phyloP scores from a whole-genome alignment of 2,888 invertebrate species.

The Catocala fraxini region DNA sequence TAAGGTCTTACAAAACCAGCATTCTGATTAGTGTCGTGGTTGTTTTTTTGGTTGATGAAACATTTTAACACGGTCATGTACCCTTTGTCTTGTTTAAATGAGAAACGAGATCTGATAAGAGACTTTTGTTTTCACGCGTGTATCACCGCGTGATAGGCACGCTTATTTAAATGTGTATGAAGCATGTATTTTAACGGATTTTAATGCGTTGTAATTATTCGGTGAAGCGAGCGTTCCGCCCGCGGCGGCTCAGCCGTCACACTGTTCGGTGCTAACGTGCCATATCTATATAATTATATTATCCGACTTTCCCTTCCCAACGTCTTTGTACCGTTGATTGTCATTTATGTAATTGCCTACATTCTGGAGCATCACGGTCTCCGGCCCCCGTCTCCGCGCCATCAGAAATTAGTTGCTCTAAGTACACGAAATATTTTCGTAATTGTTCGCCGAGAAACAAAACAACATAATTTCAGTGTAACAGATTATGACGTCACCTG shows the following conservation, averaged over 20 bases:
- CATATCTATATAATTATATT: conserved; percentile 81
- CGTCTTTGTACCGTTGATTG: conserved; percentile 80
- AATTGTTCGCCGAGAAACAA: conserved; percentile 67
- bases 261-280: conserved; percentile 63
- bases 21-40: neutral
- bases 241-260: conserved; percentile 56
- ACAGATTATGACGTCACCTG: conserved; percentile 50
- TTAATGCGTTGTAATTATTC: conserved; percentile 46
- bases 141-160: conserved; percentile 20
- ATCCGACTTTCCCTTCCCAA: conserved; percentile 76
- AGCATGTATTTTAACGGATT: conserved; percentile 39
- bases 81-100: conserved; percentile 6
- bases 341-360: conserved; percentile 82
- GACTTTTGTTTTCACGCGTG: conserved; percentile 22
- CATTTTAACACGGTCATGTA: conserved; percentile 14
- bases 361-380: conserved; percentile 67
- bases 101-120: conserved; percentile 33
- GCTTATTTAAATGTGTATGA: conserved; percentile 28
- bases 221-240: conserved; percentile 52
- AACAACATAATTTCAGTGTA: conserved; percentile 60
- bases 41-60: conserved; percentile 5
- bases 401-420: conserved; percentile 68
- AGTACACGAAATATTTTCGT: conserved; percentile 74
- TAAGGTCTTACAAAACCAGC: neutral
- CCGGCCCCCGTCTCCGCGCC: conserved; percentile 56